A percentile compares a stretch with the other conserved stretches of the same genome.
Conservation (phyloP, 2,113 vertebrate genomes). For the Picathartes gymnocephalus region DNA sequence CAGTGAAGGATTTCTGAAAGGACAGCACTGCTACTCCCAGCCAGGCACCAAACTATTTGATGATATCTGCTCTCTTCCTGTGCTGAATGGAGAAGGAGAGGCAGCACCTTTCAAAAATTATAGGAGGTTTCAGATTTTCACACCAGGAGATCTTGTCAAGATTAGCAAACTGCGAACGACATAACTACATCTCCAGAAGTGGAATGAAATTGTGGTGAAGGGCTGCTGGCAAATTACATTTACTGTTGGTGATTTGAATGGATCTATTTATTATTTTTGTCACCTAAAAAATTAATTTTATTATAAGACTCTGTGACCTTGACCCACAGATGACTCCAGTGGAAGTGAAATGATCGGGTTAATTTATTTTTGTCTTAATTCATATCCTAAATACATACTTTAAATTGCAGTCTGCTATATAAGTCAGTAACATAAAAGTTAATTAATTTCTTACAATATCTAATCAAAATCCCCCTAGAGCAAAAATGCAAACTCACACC, state of each 20-base stretch:
- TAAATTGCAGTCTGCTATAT: neutral
- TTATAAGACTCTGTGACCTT: neutral
- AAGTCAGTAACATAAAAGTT: neutral
- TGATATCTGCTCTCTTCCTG: neutral
- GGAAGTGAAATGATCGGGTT: neutral
- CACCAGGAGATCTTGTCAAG: neutral
- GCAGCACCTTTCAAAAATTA: neutral
- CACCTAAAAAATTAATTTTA: neutral
- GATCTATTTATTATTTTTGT: neutral
- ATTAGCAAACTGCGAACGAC: neutral
- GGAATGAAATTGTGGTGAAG: neutral
- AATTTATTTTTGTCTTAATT: neutral
- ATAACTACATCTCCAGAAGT: neutral
- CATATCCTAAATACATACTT: neutral
- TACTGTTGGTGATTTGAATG: neutral
- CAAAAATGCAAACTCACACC: neutral
- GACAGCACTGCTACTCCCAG: neutral
- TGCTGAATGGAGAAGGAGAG: neutral
- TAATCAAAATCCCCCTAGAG: neutral
- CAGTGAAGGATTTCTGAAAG: neutral
- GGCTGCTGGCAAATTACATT: neutral
- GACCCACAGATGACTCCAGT: neutral
- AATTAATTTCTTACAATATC: neutral
- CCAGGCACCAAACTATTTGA: neutral
- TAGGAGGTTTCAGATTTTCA: neutral